Evolutionary conservation across 2,797 vertebrate genomes (phyloP).

Genomic region (Darevskia nairensis): DNA sequence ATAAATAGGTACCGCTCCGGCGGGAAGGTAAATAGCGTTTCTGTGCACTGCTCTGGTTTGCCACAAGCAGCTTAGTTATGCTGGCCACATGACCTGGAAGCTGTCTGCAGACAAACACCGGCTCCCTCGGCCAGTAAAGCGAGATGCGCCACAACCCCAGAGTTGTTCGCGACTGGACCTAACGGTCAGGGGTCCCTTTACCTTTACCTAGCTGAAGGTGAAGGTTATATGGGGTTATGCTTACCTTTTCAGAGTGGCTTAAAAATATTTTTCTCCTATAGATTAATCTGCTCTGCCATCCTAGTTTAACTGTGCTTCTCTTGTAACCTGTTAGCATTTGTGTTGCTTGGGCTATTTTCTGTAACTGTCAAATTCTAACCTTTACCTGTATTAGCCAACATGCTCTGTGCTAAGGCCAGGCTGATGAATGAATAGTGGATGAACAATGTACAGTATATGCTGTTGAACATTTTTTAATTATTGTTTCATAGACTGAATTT

Average conservation of each 20-base stretch:
- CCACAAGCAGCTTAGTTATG: too few relatives aligned
- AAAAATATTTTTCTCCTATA: background rate
- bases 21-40: too few relatives aligned
- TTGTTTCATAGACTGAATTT: background rate
- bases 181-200: too few relatives aligned
- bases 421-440: background rate
- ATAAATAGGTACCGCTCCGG: too few relatives aligned
- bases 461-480: too few relatives aligned
- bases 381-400: background rate
- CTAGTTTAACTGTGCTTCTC: background rate
- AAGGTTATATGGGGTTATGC: background rate
- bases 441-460: constrained; percentile 24
- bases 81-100: too few relatives aligned
- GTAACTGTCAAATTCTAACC: constrained; percentile 6
- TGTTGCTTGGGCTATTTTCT: background rate
- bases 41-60: too few relatives aligned
- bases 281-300: background rate
- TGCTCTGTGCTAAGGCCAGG: background rate
- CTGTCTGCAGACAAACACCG: too few relatives aligned
- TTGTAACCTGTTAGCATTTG: background rate
- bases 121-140: too few relatives aligned
- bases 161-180: too few relatives aligned
- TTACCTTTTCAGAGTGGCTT: background rate
- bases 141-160: too few relatives aligned
- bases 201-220: background rate